Conservation (phyloP, 2,113 vertebrate species). For the Sisor rabdophorus region DNA sequence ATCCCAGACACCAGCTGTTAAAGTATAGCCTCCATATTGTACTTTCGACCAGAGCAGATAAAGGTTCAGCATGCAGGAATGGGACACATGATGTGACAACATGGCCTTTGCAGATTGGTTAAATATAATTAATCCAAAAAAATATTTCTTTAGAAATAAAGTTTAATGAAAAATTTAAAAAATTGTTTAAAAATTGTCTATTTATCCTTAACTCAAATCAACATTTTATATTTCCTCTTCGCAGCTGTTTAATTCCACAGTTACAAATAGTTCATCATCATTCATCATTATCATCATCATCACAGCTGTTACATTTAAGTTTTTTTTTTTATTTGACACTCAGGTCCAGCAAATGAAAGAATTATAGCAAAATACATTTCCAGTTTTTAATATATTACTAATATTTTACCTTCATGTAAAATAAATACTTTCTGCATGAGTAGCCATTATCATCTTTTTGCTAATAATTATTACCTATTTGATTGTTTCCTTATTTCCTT, state of each 20-base stretch:
- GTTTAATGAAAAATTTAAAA: too few relatives aligned
- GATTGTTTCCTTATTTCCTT: neutral
- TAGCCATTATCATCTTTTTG: neutral
- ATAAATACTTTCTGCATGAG: too few relatives aligned
- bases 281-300: too few relatives aligned
- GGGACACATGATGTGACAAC: neutral
- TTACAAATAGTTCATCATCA: too few relatives aligned
- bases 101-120: neutral
- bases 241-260: neutral
- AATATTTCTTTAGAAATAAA: neutral
- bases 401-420: neutral
- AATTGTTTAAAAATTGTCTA: neutral
- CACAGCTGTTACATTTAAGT: too few relatives aligned
- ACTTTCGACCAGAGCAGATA: neutral
- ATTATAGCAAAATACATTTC: neutral
- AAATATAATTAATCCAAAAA: neutral
- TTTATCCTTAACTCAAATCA: neutral
- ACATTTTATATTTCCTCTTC: neutral
- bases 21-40: neutral
- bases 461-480: neutral
- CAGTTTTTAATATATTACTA: neutral
- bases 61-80: neutral
- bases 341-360: neutral
- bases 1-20: constrained; percentile 19
- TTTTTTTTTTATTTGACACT: too few relatives aligned